Evolutionary conservation across 2,888 invertebrate genomes (phyloP), one percentile per base, ranked within the genome.

Genomic region (Spodoptera exigua): DNA sequence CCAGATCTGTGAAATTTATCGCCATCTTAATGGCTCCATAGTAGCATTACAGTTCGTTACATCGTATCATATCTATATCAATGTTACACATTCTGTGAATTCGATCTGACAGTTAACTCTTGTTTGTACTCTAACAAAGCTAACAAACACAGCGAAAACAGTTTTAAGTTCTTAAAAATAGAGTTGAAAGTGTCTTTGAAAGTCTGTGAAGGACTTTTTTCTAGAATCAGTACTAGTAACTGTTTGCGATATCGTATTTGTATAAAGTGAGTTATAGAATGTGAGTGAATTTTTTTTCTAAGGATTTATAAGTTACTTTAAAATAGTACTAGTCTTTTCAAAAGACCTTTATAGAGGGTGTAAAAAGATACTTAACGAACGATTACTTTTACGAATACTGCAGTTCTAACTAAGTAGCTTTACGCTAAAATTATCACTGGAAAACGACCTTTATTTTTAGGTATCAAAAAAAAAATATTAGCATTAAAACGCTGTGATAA

Each of bases 21-120:
- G 76, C 76, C 27, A 0, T 3, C 75, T 73, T 61, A 21, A 52
- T 81, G 79, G 86, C 87, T 79, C 64, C 46, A 64, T 59, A 18
- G 12, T 67, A 70, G 73, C 78, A 79, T 81, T 80, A 82, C 88
- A 87, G 90, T 91, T 91, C 89, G 90, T 90, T 91, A 91, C 85
- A 82, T 82, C 85, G 80, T 79, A 85, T 88, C 88, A 88, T 90
- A 90, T 89, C 86, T 86, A 83, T 85, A 82, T 84, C 81, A 82
- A 71, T 74, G 82, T 79, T 79, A 78, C 78, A 65, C 62, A 68
- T 75, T 64, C 70, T 68, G 62, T 48, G 66, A 55, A 73, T 78
- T 66, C 68, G 64, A 75, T 69, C 64, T 60, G 78, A 78, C 76
- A 70, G 70, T 59, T 68, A 41, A 68, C 60, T 71, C 47, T 74